Percentiles rank a stretch among this genome's conserved stretches.
phyloP scores from a whole-genome alignment of 2,113 vertebrate genomes.

The Brachionichthys hirsutus region DNA sequence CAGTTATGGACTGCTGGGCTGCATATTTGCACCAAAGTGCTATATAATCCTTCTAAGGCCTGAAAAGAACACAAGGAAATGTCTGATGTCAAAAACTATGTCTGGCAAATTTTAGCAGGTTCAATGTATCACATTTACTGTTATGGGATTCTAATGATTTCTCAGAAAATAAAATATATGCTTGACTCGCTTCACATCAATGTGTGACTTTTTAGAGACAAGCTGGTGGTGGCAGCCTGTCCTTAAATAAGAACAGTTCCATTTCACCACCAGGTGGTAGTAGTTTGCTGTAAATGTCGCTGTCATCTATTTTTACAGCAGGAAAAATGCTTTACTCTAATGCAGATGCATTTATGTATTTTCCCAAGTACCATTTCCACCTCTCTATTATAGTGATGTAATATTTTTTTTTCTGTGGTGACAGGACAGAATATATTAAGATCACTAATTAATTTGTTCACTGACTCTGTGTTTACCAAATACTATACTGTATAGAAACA shows the following conservation, averaged over 20 bases:
- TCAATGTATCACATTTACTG: neutral
- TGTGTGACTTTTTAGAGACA: neutral
- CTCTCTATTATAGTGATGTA: too few species aligned
- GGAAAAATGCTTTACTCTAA: neutral
- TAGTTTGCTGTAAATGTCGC: constrained; percentile 18
- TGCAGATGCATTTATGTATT: neutral
- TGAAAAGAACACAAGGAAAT: constrained; percentile 77
- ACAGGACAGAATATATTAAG: too few species aligned
- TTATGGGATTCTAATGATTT: neutral
- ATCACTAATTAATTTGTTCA: too few species aligned
- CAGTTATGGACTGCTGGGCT: constrained; percentile 77
- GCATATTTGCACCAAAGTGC: constrained; percentile 80
- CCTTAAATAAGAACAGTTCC: neutral
- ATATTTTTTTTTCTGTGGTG: too few species aligned
- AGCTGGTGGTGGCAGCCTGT: neutral
- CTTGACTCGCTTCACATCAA: neutral
- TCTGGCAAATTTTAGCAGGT: constrained; percentile 32
- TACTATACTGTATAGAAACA: too few species aligned
- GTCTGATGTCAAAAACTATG: constrained; percentile 65
- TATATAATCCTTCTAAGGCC: constrained; percentile 77
- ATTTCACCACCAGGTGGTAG: constrained; percentile 59
- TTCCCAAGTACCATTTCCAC: too few species aligned
- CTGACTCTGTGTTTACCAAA: too few species aligned
- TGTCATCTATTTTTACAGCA: neutral
- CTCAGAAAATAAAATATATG: neutral